Conservation (phyloP, 2,113 vertebrate species). For the Axis porcinus region DNA sequence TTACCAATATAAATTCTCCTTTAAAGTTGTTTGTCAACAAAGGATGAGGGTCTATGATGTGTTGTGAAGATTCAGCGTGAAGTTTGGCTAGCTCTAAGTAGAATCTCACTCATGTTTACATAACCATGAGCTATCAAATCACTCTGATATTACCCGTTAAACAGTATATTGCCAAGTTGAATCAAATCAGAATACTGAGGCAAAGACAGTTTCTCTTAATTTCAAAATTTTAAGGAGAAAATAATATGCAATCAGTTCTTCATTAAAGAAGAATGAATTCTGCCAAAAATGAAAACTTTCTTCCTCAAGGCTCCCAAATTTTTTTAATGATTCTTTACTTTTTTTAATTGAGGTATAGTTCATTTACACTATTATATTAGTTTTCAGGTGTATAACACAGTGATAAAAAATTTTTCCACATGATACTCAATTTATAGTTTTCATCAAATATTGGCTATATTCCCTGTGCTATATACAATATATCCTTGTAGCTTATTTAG, state of each 20-base stretch:
- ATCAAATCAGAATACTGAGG: conserved; percentile 16
- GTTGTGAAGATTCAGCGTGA: not conserved
- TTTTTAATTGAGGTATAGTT: not conserved
- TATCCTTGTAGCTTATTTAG: not conserved
- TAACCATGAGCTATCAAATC: not conserved
- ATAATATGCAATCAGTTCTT: not conserved
- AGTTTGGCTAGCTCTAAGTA: not conserved
- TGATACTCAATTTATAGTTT: not conserved
- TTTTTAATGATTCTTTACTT: not conserved
- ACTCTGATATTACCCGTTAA: not conserved
- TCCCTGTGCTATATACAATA: not conserved
- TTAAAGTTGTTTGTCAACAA: not conserved
- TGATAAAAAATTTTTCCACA: not conserved
- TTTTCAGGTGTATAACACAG: not conserved
- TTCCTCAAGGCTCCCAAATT: not conserved
- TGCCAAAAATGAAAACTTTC: not conserved
- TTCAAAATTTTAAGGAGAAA: not conserved
- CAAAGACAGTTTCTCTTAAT: not conserved
- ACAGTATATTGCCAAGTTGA: not conserved
- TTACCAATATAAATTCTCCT: not conserved
- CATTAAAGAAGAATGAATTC: not conserved
- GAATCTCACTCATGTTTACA: not conserved
- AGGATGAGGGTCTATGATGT: not conserved
- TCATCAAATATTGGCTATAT: not conserved
- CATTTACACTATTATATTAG: not conserved